These are phyloP conservation scores for Kryptolebias ocellatus DNA, from an alignment of 2,797 vertebrate species.

Conservation along the genomic window DNA sequence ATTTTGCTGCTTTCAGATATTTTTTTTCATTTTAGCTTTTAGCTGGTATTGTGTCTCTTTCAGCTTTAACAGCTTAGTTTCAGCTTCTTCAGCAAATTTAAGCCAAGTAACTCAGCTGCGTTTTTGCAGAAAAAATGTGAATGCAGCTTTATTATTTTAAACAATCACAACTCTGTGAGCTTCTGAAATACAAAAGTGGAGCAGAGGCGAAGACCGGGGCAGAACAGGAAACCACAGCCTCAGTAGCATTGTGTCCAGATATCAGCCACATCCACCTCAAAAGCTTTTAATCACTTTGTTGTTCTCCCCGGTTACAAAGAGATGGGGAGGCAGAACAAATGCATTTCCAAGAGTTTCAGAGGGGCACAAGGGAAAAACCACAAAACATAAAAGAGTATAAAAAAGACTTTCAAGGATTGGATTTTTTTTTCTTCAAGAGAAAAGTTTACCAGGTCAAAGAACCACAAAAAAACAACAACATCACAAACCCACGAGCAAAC, in stretches of 20 bases:
- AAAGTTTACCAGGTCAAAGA: slow-evolving; percentile 77
- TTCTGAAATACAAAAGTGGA: slow-evolving; percentile 37
- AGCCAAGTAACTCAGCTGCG: no score
- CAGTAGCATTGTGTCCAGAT: slow-evolving; percentile 40
- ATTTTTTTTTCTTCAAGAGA: slow-evolving; percentile 46
- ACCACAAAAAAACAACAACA: slow-evolving; percentile 59
- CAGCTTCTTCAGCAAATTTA: no score
- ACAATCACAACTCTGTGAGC: background rate
- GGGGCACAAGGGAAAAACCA: slow-evolving; percentile 64
- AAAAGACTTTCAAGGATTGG: slow-evolving; percentile 49
- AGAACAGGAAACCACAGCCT: slow-evolving; percentile 57
- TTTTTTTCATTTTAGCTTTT: no score
- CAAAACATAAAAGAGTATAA: slow-evolving; percentile 46
- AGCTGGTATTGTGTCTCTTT: no score
- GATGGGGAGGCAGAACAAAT: slow-evolving; percentile 57
- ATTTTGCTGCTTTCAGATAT: no score
- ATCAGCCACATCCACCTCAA: slow-evolving; percentile 67
- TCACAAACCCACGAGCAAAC: slow-evolving; percentile 62
- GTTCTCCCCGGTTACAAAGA: slow-evolving; percentile 76
- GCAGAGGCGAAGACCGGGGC: slow-evolving; percentile 35
- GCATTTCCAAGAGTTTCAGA: slow-evolving; percentile 62
- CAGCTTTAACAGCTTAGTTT: no score
- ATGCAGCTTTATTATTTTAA: background rate
- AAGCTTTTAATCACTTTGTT: slow-evolving; percentile 73
- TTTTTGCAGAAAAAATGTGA: background rate